These are phyloP conservation scores for Labeo catla DNA, from an alignment of 2,113 vertebrate genomes.

Conservation along the genomic window DNA sequence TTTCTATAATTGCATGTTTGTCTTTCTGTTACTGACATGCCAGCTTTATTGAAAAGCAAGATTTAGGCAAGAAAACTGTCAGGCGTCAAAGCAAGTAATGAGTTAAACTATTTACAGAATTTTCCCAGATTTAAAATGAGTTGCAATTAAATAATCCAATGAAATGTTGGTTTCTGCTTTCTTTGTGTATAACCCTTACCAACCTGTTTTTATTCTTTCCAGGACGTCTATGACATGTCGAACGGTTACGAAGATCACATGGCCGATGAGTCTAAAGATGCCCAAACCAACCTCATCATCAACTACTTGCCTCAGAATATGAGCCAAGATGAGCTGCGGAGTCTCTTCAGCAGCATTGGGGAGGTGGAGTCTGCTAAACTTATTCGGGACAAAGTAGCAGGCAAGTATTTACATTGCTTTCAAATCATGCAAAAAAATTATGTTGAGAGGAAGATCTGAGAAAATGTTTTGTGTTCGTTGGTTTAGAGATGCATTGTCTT, in stretches of 20 bases:
- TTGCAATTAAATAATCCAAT: background rate
- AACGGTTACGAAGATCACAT: constrained; percentile 99
- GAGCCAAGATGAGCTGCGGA: constrained; percentile 95
- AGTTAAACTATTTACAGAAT: background rate
- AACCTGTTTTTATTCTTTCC: constrained; percentile 22
- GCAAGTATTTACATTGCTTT: constrained; percentile 71
- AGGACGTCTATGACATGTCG: constrained; percentile 93
- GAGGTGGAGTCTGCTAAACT: constrained; percentile 97
- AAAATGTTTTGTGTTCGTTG: background rate
- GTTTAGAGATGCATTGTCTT: background rate
- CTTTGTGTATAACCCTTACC: background rate
- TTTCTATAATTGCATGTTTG: background rate
- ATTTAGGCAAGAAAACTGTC: background rate
- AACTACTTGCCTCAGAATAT: constrained; percentile 99
- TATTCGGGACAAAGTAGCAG: constrained; percentile 98
- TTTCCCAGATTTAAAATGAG: background rate
- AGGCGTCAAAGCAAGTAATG: background rate
- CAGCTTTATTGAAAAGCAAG: background rate
- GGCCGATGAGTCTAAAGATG: constrained; percentile 92
- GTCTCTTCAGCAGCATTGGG: constrained; percentile 96
- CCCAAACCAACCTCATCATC: constrained; percentile 96
- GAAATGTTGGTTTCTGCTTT: background rate
- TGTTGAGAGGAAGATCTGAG: background rate
- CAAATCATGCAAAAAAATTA: background rate
- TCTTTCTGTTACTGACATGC: background rate